Conservation (phyloP, 2,113 vertebrate species). For the Ursus arctos region DNA sequence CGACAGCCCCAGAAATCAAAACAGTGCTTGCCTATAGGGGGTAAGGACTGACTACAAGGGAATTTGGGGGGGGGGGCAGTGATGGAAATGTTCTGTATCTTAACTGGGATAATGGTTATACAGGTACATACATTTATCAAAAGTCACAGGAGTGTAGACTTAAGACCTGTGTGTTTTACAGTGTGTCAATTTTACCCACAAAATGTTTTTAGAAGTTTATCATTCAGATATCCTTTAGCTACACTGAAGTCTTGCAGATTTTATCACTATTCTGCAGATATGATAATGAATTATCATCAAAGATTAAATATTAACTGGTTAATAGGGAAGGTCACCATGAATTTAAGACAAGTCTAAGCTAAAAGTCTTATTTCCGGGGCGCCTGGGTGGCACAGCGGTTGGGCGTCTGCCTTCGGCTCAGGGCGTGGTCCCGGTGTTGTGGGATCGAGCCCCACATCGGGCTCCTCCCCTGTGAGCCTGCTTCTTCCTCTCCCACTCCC, state of each 20-base stretch:
- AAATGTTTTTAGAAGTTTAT: not conserved
- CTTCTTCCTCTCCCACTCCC: no score
- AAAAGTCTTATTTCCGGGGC: conserved; percentile 29
- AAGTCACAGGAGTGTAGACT: not conserved
- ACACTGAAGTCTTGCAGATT: not conserved
- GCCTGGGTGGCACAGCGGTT: no score
- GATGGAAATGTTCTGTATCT: not conserved
- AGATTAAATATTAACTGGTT: conserved; percentile 48
- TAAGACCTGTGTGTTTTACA: not conserved
- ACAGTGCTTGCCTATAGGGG: not conserved
- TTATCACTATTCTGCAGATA: not conserved
- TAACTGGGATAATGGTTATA: not conserved
- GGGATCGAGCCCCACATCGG: no score
- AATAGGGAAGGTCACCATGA: conserved; percentile 27
- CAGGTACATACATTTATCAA: not conserved
- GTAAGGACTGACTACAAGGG: not conserved
- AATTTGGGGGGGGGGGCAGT: not conserved
- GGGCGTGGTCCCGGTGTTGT: no score
- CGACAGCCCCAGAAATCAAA: not conserved
- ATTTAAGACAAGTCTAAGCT: conserved; percentile 32
- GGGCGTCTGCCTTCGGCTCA: no score
- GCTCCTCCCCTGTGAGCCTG: no score
- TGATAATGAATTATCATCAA: not conserved
- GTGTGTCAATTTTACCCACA: not conserved
- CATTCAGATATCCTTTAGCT: not conserved